These are phyloP conservation scores for Drosophila borborema DNA, from an alignment of 2,888 invertebrate genomes.

Conservation along the genomic window DNA sequence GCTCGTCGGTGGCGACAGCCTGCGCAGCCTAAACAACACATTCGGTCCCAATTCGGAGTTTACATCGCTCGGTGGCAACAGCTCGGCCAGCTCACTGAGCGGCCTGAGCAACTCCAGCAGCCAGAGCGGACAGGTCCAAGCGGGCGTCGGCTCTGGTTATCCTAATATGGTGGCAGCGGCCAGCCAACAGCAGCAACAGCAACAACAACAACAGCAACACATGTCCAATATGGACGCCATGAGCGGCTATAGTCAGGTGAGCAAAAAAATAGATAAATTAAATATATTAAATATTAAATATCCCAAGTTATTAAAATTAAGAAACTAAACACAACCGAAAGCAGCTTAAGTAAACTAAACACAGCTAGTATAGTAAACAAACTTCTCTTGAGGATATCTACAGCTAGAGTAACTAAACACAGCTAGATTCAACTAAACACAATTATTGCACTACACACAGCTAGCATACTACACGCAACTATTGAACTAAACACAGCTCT, in stretches of 20 bases:
- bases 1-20: slow-evolving; percentile 82
- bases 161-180: slow-evolving; percentile 72
- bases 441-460: background rate
- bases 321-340: background rate
- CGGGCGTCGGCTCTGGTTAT: slow-evolving; percentile 32
- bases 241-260: slow-evolving; percentile 85
- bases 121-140: slow-evolving; percentile 48
- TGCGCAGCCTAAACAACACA: slow-evolving; percentile 84
- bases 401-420: background rate
- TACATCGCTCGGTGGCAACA: slow-evolving; percentile 68
- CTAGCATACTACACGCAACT: background rate
- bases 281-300: background rate
- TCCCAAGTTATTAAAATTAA: too few relatives aligned
- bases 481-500: slow-evolving; percentile 54
- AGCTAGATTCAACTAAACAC: background rate
- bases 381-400: background rate
- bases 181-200: slow-evolving; percentile 82
- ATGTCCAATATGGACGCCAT: slow-evolving; percentile 84
- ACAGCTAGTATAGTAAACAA: background rate
- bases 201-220: slow-evolving; percentile 72
- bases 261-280: slow-evolving; percentile 6
- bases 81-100: slow-evolving; percentile 58
- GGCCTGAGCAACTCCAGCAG: slow-evolving; percentile 51
- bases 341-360: background rate
- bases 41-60: slow-evolving; percentile 85